A percentile compares a stretch with the other conserved stretches of the same genome.
Evolutionary conservation across 1,140 invertebrate genomes (phyloP).

Genomic region (Leptestheria dahalacensis): DNA sequence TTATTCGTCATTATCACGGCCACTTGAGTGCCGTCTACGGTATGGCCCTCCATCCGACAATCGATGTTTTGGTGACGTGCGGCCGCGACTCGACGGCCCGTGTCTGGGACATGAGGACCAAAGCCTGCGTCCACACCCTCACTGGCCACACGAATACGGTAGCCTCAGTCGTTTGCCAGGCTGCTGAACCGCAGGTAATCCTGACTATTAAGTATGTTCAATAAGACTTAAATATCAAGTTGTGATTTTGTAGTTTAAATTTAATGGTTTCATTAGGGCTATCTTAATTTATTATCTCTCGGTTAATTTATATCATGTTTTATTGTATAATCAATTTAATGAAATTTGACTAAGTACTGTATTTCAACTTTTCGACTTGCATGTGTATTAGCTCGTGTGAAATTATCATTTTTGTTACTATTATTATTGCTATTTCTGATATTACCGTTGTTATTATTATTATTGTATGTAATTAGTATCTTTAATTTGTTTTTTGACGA

Average conservation of each 20-base stretch:
- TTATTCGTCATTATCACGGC: slow-evolving; percentile 96
- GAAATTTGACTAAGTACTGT: too few species aligned
- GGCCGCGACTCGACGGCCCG: slow-evolving; percentile 89
- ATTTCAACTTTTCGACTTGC: too few species aligned
- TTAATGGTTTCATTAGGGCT: too few species aligned
- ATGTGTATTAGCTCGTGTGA: too few species aligned
- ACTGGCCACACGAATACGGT: slow-evolving; percentile 96
- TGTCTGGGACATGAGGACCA: slow-evolving; percentile 98
- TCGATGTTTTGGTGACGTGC: slow-evolving; percentile 87
- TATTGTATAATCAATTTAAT: too few species aligned
- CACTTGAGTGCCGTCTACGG: slow-evolving; percentile 94
- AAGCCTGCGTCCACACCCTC: slow-evolving; percentile 93
- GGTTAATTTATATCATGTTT: too few species aligned
- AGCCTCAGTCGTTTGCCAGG: slow-evolving; percentile 81
- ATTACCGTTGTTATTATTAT: background rate
- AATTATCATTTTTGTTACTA: background rate
- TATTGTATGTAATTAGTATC: background rate
- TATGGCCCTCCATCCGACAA: slow-evolving; percentile 82
- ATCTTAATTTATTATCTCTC: too few species aligned
- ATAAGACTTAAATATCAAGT: background rate
- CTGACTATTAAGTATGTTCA: background rate
- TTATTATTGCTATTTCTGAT: background rate
- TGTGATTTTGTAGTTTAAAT: too few species aligned
- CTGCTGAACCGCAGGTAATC: slow-evolving; percentile 74
- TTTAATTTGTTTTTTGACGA: background rate